phyloP scores from a whole-genome alignment of 2,888 invertebrate genomes.

The Sepiola atlantica region DNA sequence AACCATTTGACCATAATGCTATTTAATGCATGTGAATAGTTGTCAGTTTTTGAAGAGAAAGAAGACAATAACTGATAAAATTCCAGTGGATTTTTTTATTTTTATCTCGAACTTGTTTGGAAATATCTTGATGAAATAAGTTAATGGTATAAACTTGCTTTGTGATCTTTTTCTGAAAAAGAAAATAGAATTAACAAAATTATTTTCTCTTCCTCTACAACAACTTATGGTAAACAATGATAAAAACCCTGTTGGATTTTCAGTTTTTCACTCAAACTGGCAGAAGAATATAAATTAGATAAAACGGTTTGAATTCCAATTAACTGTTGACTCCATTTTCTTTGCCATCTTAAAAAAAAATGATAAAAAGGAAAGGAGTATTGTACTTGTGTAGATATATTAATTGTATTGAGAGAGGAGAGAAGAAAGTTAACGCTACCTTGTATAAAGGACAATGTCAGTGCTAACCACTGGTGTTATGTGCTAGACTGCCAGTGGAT shows the following conservation, averaged over 20 bases:
- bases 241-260: background rate
- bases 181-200: background rate
- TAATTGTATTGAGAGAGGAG: background rate
- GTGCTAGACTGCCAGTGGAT: background rate
- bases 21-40: background rate
- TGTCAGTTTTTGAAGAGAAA: background rate
- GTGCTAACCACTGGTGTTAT: constrained; percentile 32
- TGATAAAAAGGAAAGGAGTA: background rate
- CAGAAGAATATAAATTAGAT: background rate
- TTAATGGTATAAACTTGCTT: background rate
- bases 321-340: background rate
- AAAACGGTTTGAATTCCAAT: background rate
- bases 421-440: constrained; percentile 9
- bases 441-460: constrained; percentile 32
- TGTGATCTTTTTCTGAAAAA: background rate
- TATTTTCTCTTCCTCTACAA: background rate
- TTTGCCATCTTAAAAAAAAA: background rate
- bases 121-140: background rate
- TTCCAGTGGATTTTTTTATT: constrained; percentile 32
- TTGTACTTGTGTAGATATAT: background rate
- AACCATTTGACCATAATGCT: background rate
- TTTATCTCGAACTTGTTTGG: background rate
- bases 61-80: background rate
- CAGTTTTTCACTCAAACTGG: background rate
- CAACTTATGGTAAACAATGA: background rate